Percentiles rank a stretch among this genome's conserved stretches.
Evolutionary conservation across 2,888 invertebrate species (phyloP).

Genomic region (Notodonta ziczac): DNA sequence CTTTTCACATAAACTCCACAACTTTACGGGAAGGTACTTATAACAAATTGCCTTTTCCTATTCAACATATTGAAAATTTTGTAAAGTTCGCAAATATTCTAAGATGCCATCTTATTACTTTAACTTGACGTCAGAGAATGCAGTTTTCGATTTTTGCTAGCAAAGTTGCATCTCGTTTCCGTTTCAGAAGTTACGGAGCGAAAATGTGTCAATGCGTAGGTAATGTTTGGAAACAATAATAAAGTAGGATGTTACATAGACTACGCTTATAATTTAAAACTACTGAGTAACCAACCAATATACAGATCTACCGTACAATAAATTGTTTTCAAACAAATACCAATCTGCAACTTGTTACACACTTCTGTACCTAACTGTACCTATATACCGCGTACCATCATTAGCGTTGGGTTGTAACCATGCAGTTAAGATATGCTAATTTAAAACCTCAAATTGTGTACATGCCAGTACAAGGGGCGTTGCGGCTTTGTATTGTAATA

Average conservation of each 20-base stretch:
- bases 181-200: constrained; percentile 9
- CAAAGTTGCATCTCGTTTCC: constrained; percentile 21
- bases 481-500: constrained; percentile 45
- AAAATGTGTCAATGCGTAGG: constrained; percentile 5
- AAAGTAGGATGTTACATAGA: too few relatives aligned
- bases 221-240: too few relatives aligned
- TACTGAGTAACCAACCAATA: too few relatives aligned
- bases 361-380: background rate
- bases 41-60: constrained; percentile 70
- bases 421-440: constrained; percentile 62
- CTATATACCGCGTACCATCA: constrained; percentile 26
- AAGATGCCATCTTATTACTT: constrained; percentile 30
- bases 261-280: too few relatives aligned
- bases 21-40: constrained; percentile 69
- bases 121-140: constrained; percentile 34
- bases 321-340: background rate
- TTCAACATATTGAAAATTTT: constrained; percentile 67
- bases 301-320: background rate
- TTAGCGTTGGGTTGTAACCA: constrained; percentile 49
- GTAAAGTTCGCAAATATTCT: constrained; percentile 41
- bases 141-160: constrained; percentile 22
- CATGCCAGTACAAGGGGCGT: constrained; percentile 41
- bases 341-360: background rate
- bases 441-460: constrained; percentile 59
- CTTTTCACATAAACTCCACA: constrained; percentile 79